These are phyloP conservation scores for Palloptera scutellata DNA, from an alignment of 2,888 invertebrate genomes.

Conservation along the genomic window DNA sequence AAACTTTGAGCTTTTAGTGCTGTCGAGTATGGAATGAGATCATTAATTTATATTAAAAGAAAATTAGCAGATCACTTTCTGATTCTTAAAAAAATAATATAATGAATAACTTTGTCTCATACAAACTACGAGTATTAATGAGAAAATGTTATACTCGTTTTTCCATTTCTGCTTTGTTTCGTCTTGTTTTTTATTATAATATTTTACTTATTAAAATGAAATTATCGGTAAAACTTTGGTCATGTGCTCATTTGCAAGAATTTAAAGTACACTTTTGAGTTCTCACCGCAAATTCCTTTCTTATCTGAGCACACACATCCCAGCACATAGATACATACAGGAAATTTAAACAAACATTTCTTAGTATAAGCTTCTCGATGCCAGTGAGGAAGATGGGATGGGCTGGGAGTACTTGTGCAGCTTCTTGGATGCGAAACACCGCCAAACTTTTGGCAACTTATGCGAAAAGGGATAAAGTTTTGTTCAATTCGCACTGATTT, in stretches of 20 bases:
- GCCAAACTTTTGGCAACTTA: slow-evolving; percentile 17
- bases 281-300: slow-evolving; percentile 25
- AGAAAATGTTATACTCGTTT: no score
- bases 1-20: no score
- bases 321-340: slow-evolving; percentile 13
- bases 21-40: neutral
- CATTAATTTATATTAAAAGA: slow-evolving; percentile 36
- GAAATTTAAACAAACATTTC: slow-evolving; percentile 33
- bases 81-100: no score
- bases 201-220: neutral
- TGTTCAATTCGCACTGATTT: neutral
- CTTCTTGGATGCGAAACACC: neutral
- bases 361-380: slow-evolving; percentile 28
- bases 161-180: no score
- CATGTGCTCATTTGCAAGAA: slow-evolving; percentile 57
- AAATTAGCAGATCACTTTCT: slow-evolving; percentile 28
- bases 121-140: no score
- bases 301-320: slow-evolving; percentile 41
- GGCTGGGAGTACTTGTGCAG: neutral
- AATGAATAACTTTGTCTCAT: no score
- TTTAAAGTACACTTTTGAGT: slow-evolving; percentile 59
- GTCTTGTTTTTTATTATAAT: no score
- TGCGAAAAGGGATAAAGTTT: slow-evolving; percentile 4
- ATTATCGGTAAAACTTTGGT: slow-evolving; percentile 29
- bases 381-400: neutral